Evolutionary conservation across 2,888 invertebrate genomes (phyloP).

Genomic region (Drosophila maculinotata): DNA sequence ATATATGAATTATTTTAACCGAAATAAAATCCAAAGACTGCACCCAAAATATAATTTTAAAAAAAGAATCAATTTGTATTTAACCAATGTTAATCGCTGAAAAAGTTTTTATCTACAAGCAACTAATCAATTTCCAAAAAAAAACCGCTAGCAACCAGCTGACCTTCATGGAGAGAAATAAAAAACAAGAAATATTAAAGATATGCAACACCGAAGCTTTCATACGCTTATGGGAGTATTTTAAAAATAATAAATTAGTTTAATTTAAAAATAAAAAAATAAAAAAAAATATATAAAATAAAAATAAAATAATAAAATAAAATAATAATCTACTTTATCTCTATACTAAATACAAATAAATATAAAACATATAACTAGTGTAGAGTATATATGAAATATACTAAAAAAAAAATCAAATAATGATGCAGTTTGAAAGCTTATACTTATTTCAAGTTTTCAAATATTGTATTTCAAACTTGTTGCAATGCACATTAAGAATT

Average conservation of each 20-base stretch:
- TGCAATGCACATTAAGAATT: background rate
- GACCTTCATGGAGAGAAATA: slow-evolving; percentile 58
- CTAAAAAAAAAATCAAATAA: too few species aligned
- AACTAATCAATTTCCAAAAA: slow-evolving; percentile 24
- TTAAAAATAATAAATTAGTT: background rate
- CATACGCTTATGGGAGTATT: slow-evolving; percentile 10
- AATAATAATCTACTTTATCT: background rate
- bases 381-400: background rate
- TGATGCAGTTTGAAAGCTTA: background rate
- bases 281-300: background rate
- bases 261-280: background rate
- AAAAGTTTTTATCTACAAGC: slow-evolving; percentile 2
- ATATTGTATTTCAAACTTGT: slow-evolving; percentile 6
- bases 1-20: too few species aligned
- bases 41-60: background rate
- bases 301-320: background rate
- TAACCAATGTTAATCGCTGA: background rate
- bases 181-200: slow-evolving; percentile 55
- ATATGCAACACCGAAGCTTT: slow-evolving; percentile 14
- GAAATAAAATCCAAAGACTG: background rate
- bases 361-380: background rate
- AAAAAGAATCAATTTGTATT: background rate
- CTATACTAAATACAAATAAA: background rate
- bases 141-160: slow-evolving; percentile 39
- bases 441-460: slow-evolving; percentile 14